Evolutionary conservation across 2,113 vertebrate species (phyloP).

Genomic region (Microtus richardsoni): DNA sequence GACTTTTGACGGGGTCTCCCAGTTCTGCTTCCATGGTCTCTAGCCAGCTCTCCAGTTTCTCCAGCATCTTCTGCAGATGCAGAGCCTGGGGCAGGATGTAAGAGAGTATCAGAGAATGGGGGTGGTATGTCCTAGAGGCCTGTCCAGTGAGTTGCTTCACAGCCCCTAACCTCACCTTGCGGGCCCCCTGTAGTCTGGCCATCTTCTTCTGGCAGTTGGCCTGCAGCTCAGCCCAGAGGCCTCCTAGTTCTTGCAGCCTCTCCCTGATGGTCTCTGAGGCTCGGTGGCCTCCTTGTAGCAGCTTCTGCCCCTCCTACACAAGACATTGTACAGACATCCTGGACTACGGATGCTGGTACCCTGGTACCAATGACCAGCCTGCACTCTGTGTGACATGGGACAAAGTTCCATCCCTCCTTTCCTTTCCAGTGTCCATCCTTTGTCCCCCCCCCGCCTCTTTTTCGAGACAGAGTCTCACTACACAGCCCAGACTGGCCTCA

Average conservation of each 20-base stretch:
- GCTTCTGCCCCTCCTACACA: constrained; percentile 90
- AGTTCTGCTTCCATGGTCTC: constrained; percentile 88
- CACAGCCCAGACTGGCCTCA: not conserved
- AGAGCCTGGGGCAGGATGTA: constrained; percentile 85
- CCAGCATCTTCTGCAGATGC: constrained; percentile 87
- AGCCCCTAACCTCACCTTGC: constrained; percentile 84
- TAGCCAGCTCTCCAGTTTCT: constrained; percentile 90
- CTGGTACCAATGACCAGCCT: not conserved
- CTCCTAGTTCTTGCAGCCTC: constrained; percentile 88
- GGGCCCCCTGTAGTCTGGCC: constrained; percentile 88
- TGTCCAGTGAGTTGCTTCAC: fast-evolving
- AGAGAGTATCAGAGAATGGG: not conserved
- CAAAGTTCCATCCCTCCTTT: not conserved
- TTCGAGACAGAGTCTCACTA: not conserved
- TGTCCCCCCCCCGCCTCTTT: not conserved
- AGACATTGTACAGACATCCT: not conserved
- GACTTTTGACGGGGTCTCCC: constrained; percentile 79
- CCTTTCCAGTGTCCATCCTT: too few relatives aligned
- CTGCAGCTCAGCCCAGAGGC: constrained; percentile 90
- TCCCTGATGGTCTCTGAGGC: constrained; percentile 86
- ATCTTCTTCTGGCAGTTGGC: constrained; percentile 89
- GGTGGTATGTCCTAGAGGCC: not conserved
- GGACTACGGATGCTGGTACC: not conserved
- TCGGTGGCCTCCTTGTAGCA: constrained; percentile 84
- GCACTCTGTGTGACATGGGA: not conserved